Evolutionary conservation across 2,113 vertebrate species (phyloP).

Genomic region (Mus musculus): GRCm39 chr2:144430001-144430500

Average conservation of each 20-base stretch:
- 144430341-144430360: neutral
- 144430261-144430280: neutral
- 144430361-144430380: neutral
- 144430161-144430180: neutral
- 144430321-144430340: neutral
- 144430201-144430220: neutral
- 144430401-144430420: neutral
- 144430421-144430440: neutral
- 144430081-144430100: neutral
- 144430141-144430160: neutral
- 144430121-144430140: neutral
- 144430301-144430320: neutral
- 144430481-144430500: neutral
- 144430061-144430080: neutral
- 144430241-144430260: neutral
- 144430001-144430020: neutral
- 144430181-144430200: neutral
- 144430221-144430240: neutral
- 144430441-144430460: neutral
- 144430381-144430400: neutral
- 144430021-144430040: neutral
- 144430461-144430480: neutral
- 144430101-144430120: neutral
- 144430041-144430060: neutral
- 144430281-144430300: neutral